Evolutionary conservation across 2,797 vertebrate species (phyloP).

Genomic region (Aplochiton taeniatus): DNA sequence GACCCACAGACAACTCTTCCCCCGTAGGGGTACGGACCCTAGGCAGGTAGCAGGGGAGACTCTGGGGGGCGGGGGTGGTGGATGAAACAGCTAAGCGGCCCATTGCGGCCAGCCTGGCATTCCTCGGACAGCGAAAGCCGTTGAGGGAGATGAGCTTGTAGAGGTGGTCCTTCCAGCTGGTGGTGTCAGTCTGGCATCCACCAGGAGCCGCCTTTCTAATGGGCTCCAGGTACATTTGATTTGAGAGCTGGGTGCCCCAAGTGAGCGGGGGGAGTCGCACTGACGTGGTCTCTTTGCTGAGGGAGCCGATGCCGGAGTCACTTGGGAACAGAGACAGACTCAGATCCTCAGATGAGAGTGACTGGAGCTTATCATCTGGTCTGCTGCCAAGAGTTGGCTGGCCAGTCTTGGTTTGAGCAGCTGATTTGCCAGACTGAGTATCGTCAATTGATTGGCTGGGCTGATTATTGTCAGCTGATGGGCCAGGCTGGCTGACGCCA

Average conservation of each 20-base stretch:
- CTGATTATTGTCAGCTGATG: too few species aligned
- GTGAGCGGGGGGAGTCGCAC: neutral
- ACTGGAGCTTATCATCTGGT: too few species aligned
- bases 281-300: neutral
- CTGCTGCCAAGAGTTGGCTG: too few species aligned
- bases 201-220: neutral
- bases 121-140: constrained; percentile 19
- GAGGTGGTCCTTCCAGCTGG: constrained; percentile 31
- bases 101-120: constrained; percentile 5
- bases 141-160: constrained; percentile 19
- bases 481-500: too few species aligned
- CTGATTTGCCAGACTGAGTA: too few species aligned
- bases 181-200: neutral
- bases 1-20: constrained; percentile 1
- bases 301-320: neutral
- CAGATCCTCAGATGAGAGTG: too few species aligned
- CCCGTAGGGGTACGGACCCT: constrained; percentile 16
- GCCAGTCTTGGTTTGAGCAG: too few species aligned
- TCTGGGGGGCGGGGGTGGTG: constrained; percentile 10
- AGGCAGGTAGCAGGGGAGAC: neutral
- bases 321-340: too few species aligned
- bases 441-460: too few species aligned
- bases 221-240: neutral
- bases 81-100: neutral
- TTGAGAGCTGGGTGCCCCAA: neutral